A percentile compares a stretch with the other conserved stretches of the same genome.
These are phyloP conservation scores for Xiphorhynchus erythropygius DNA, from an alignment of 2,797 vertebrate species.

Conservation along the genomic window DNA sequence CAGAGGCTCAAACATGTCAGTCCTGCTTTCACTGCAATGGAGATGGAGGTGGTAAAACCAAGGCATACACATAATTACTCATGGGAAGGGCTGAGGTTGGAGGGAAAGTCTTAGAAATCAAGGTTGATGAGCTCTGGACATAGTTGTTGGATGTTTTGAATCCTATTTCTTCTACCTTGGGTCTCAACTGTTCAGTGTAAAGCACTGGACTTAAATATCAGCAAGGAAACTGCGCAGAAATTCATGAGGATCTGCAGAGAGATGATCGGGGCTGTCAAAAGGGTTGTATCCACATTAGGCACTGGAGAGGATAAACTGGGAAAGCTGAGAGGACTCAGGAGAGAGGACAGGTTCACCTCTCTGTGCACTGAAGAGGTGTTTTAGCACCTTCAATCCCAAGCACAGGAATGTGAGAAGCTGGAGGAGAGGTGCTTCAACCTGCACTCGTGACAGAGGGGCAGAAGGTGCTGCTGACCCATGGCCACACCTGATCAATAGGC, in stretches of 20 bases:
- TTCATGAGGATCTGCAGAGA: rapidly evolving
- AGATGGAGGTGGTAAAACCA: not conserved
- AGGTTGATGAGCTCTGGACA: not conserved
- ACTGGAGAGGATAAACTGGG: not conserved
- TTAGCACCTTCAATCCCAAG: not conserved
- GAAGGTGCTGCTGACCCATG: not conserved
- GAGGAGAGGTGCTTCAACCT: not conserved
- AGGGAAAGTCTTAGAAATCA: not conserved
- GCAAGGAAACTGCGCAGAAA: not conserved
- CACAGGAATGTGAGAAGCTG: not conserved
- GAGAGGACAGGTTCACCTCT: not conserved
- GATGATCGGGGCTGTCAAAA: rapidly evolving
- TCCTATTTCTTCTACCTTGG: not conserved
- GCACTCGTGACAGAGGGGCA: not conserved
- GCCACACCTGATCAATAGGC: not conserved
- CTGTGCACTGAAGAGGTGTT: not conserved
- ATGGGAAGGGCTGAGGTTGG: not conserved
- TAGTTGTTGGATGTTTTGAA: not conserved
- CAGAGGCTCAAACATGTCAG: not conserved
- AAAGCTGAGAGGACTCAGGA: not conserved
- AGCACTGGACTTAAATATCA: not conserved
- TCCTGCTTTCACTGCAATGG: not conserved
- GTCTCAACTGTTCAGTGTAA: not conserved
- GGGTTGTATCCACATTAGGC: not conserved
- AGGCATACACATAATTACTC: not conserved